phyloP scores from a whole-genome alignment of 2,888 invertebrate species.

The Stramonita haemastoma region DNA sequence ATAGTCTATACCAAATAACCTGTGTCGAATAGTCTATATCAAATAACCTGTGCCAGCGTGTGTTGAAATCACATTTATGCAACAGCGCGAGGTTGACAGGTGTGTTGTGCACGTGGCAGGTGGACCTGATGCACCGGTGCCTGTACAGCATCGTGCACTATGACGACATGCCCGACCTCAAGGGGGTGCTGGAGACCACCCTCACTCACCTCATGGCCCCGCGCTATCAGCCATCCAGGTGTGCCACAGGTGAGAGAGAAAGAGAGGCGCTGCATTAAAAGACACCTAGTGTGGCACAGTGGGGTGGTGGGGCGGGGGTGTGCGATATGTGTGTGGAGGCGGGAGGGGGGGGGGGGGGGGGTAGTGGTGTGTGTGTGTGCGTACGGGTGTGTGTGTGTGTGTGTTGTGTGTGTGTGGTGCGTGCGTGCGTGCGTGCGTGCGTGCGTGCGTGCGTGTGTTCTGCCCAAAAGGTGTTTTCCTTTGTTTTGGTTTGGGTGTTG shows the following conservation, averaged over 20 bases:
- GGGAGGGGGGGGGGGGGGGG: background rate
- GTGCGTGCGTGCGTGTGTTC: background rate
- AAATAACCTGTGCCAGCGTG: too few species aligned
- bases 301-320: too few species aligned
- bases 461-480: too few species aligned
- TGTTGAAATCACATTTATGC: too few species aligned
- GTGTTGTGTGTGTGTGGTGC: background rate
- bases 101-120: conserved; percentile 46
- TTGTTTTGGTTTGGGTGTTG: background rate
- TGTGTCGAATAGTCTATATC: too few species aligned
- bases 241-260: background rate
- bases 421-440: background rate
- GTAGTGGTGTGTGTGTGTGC: background rate
- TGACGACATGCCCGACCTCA: conserved; percentile 64
- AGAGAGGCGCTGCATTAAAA: too few species aligned
- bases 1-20: too few species aligned
- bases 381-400: too few species aligned
- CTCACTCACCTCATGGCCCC: conserved; percentile 31
- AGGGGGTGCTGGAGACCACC: conserved; percentile 58
- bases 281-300: too few species aligned
- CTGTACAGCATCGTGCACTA: conserved; percentile 69
- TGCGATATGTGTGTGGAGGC: background rate
- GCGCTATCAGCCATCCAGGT: conserved; percentile 15
- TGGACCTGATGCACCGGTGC: conserved; percentile 70
- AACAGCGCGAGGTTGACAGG: too few species aligned